These are phyloP conservation scores for Apistogramma diplotaenia DNA, from an alignment of 2,113 vertebrate genomes.

Conservation along the genomic window DNA sequence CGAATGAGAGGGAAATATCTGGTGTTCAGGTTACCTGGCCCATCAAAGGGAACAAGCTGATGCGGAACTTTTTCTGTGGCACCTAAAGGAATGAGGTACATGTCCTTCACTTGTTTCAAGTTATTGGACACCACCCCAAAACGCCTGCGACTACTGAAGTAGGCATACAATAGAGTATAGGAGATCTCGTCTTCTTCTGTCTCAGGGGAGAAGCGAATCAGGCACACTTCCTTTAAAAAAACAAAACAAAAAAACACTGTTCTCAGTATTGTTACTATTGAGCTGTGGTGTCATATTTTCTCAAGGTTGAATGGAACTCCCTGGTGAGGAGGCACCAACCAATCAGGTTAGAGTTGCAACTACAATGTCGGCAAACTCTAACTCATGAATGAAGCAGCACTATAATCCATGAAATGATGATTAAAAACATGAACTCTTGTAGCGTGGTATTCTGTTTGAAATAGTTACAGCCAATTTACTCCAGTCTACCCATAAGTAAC, in stretches of 20 bases:
- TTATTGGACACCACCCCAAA: slow-evolving; percentile 98
- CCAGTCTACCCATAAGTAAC: neutral
- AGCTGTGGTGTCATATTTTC: too few species aligned
- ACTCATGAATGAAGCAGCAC: neutral
- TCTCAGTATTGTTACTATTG: too few species aligned
- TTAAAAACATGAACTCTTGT: neutral
- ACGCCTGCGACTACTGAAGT: slow-evolving; percentile 96
- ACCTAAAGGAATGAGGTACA: slow-evolving; percentile 96
- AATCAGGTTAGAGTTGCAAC: too few species aligned
- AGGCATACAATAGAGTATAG: slow-evolving; percentile 92
- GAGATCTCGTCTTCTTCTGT: slow-evolving; percentile 98
- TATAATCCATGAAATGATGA: neutral
- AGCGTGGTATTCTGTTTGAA: neutral
- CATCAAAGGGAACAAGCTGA: slow-evolving; percentile 97
- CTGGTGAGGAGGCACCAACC: too few species aligned
- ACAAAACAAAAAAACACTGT: neutral
- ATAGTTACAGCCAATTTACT: neutral
- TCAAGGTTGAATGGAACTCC: too few species aligned
- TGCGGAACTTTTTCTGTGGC: slow-evolving; percentile 94
- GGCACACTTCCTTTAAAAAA: slow-evolving; percentile 88
- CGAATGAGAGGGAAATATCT: neutral
- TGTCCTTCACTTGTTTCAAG: slow-evolving; percentile 95
- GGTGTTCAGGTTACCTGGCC: slow-evolving; percentile 84
- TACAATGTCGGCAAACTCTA: slow-evolving; percentile 1
- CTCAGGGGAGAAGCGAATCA: slow-evolving; percentile 93